Conservation (phyloP, 2,797 vertebrate genomes). For the Thalassophryne amazonica region DNA sequence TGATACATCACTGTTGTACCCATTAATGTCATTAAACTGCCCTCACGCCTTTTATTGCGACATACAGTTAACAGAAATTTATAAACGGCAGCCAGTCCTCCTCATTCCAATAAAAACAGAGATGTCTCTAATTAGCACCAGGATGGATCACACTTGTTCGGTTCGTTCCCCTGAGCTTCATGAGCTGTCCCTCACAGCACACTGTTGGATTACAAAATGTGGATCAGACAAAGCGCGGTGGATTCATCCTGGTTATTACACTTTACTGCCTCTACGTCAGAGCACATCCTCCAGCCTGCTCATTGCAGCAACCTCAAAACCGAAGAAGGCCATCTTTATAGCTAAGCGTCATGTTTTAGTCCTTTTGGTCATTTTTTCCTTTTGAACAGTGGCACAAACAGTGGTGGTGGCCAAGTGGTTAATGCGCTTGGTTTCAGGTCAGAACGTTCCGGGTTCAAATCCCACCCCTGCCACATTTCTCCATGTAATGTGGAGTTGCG, state of each 20-base stretch:
- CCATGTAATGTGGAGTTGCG: no score
- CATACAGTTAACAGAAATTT: conserved; percentile 59
- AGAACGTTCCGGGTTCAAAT: no score
- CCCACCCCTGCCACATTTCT: no score
- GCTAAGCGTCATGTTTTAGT: no score
- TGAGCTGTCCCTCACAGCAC: conserved; percentile 14
- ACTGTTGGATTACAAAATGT: conserved; percentile 43
- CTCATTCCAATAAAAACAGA: conserved; percentile 47
- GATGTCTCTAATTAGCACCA: conserved; percentile 59
- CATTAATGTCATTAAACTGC: conserved; percentile 31
- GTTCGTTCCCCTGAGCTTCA: conserved; percentile 31
- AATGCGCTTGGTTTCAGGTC: no score
- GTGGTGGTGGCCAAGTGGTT: no score
- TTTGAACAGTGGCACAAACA: no score
- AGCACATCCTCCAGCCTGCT: neutral
- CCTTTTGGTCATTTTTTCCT: no score
- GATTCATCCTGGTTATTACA: conserved; percentile 19
- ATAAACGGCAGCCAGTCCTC: conserved; percentile 29
- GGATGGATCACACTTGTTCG: conserved; percentile 49
- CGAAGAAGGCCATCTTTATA: no score
- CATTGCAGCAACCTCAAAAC: neutral
- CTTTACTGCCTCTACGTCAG: conserved; percentile 12
- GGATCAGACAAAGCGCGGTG: conserved; percentile 28
- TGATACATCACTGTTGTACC: conserved; percentile 37
- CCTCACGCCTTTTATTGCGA: conserved; percentile 33